Conservation (phyloP, 2,797 vertebrate species). For the Malacoctenus gilli region DNA sequence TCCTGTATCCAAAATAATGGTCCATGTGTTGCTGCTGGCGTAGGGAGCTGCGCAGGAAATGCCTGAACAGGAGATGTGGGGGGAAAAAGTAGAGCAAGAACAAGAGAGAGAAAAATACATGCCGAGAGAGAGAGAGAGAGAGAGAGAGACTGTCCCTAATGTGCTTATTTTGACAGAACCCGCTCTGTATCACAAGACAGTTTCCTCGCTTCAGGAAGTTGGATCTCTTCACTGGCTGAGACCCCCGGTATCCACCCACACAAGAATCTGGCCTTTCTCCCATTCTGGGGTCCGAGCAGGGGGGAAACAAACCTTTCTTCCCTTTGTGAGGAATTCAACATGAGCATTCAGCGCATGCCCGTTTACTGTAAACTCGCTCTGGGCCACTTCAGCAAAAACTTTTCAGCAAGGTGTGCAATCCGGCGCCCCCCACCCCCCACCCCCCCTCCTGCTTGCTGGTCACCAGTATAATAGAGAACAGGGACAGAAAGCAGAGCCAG, state of each 20-base stretch:
- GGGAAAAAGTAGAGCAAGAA: constrained; percentile 65
- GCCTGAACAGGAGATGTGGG: constrained; percentile 77
- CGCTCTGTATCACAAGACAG: constrained; percentile 63
- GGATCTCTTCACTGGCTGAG: constrained; percentile 49
- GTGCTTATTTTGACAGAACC: constrained; percentile 72
- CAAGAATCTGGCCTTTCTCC: constrained; percentile 62
- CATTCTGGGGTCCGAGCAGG: constrained; percentile 60
- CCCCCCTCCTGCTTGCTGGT: constrained; percentile 49
- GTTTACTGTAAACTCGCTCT: constrained; percentile 22
- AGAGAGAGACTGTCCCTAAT: constrained; percentile 58
- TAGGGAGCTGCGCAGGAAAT: constrained; percentile 76
- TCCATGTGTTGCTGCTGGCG: constrained; percentile 68
- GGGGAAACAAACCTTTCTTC: constrained; percentile 61
- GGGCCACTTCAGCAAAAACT: constrained; percentile 56
- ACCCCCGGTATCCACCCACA: constrained; percentile 67
- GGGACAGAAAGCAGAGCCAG: constrained; percentile 14
- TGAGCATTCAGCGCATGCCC: constrained; percentile 43
- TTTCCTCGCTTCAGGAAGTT: constrained; percentile 61
- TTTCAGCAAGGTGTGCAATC: constrained; percentile 36
- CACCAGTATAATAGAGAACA: constrained; percentile 46
- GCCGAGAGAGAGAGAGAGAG: constrained; percentile 55
- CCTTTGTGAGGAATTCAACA: constrained; percentile 64
- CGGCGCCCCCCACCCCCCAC: constrained; percentile 2
- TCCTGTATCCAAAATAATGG: constrained; percentile 65
- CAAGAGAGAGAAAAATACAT: constrained; percentile 52